These are phyloP conservation scores for Stichopus chloronotus DNA, from an alignment of 35 echinoderm and acorn worm species.

Conservation along the genomic window DNA sequence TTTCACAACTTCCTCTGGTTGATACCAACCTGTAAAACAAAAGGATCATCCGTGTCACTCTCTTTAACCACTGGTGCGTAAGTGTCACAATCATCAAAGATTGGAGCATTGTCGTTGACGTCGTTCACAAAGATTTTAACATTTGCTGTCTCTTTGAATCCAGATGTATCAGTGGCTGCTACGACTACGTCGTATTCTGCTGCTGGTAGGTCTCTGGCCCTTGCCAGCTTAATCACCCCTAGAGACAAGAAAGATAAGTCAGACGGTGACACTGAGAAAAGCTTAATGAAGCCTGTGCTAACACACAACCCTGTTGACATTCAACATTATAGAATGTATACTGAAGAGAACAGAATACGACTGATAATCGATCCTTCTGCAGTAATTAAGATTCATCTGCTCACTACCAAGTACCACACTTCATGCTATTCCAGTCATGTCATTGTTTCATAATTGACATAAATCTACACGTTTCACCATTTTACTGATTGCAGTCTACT, in stretches of 20 bases:
- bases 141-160: slow-evolving; percentile 14
- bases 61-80: slow-evolving; percentile 71
- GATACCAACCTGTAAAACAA: slow-evolving; percentile 46
- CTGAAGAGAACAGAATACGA: not conserved
- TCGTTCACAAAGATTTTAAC: slow-evolving; percentile 82
- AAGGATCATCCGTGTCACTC: slow-evolving; percentile 12
- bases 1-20: too few relatives aligned
- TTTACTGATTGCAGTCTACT: too few relatives aligned
- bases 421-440: too few relatives aligned
- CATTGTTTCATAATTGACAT: too few relatives aligned
- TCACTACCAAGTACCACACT: too few relatives aligned
- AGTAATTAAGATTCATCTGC: too few relatives aligned
- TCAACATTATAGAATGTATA: not conserved
- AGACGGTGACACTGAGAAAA: not conserved
- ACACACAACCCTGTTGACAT: not conserved
- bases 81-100: slow-evolving; percentile 69
- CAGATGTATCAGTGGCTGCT: slow-evolving; percentile 56
- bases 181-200: slow-evolving; percentile 72
- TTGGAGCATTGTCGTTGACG: slow-evolving; percentile 90
- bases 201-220: slow-evolving; percentile 49
- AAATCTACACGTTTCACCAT: too few relatives aligned
- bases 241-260: slow-evolving; percentile 1
- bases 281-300: not conserved
- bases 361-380: too few relatives aligned
- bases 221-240: slow-evolving; percentile 76